Base-by-base conservation (phyloP, 1,140 invertebrate genomes). In the Tetramorium simillimum region DNA sequence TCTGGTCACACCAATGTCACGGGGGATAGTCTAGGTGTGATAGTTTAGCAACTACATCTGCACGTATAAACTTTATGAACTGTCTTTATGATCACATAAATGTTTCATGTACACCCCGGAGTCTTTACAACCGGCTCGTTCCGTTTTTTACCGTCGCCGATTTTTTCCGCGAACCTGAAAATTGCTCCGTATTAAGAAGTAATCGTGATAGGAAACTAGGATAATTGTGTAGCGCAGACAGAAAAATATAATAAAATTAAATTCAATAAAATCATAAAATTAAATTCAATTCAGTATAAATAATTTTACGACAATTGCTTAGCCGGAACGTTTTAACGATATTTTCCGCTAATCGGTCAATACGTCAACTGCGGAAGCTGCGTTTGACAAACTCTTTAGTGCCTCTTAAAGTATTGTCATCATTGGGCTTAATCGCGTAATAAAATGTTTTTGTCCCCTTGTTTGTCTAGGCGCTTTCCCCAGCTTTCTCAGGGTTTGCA, bases 391-490 rank as follows among this genome's bases (percentile, higher is more conserved):
- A 67, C 75, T 81, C 87, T 91, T 93, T 93, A 88, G 88, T 63
- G 43, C 49, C 65, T 65, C 56, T 89, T 92, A 88, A 93, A 94
- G 92, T 93, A 93, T 93, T 81, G 89, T 91, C 92, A 90, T 93
- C 92, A 91, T 91, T 72, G 88, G 73, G 92, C 91, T 93, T 93
- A 93, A 94, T 94, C 92, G 92, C 90, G 91, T 92, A 93, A 94
- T 94, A 94, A 94, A 94, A 93, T 92, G 91, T 93, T 94, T 93
- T 93, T 93, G 91, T 92, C 86, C 91, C 43, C 88, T 90, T 93
- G 92, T 93, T 93, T 94, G 92, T 91, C 90, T 88, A 91, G 89
- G 87, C 89, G 89, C 80, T 89, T 88, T 21, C 56, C 86, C 70
- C 65, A 85, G 70, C 77, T 72, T 88, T 86, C 88, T 90, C 77